Evolutionary conservation across 2,113 vertebrate species (phyloP), one percentile per base, ranked within the genome.

Genomic region (Camelus bactrianus): DNA sequence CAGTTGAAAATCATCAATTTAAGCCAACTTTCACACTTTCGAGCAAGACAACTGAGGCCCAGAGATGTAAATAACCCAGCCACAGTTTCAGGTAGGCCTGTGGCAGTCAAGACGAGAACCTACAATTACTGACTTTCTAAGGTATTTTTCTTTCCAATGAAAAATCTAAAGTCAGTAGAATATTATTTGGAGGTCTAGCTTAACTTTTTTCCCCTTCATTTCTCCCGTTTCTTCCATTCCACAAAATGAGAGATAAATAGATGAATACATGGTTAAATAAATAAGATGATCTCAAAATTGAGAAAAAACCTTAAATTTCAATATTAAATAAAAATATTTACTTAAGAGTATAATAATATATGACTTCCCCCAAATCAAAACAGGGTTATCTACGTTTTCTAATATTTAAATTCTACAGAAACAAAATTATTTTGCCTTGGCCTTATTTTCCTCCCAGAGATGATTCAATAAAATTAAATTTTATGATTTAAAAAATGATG

Each of bases 391-490:
- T 92, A 52, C 65, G 48, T 89, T 89, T 73, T 83, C 54, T 89
- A 79, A 64, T 32, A 76, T 82, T 91, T 86, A 94, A 96, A 89
- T 86, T 95, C 56, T 89, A 91, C 1, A 76, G n/a, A 62, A 86
- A 95, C 24, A 15, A 14, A 38, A 80, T 75, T 73, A 93, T 76
- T 96, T 94, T 85, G 65, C 30, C 91, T 84, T 89, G 20, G 12
- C 3, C 22, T 87, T 88, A 88, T 3, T 93, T 97, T 82, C 24
- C 17, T 96, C 65, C 26, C 88, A 87, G 52, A 92, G 50, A 81
- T 77, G 52, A 96, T 58, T 69, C 30, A 97, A 48, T 86, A 96
- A 88, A 93, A 93, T 69, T 96, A 64, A 95, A 89, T 58, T 94
- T 97, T 73, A 95, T 92, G 24, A 84, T 80, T 95, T 97, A 20